Base-by-base conservation (phyloP, 2,888 invertebrate species). In the Uropetala carovei region DNA sequence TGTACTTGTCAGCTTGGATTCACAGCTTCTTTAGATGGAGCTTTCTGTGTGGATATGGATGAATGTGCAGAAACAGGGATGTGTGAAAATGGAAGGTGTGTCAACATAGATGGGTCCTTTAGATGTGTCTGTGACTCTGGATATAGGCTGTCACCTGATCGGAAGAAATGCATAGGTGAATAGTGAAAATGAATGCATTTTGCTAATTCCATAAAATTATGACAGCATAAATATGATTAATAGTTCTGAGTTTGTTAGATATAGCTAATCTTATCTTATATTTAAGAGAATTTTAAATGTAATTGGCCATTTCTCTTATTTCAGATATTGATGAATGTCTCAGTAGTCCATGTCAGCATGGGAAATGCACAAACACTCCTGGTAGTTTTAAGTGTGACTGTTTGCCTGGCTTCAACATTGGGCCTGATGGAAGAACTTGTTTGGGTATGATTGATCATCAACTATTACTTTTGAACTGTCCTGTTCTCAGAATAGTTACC, bases 1-100 rank as follows among this genome's bases (percentile, higher is more conserved):
- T 98, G 98, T 95, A 96, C 97, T 91, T 98, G 98, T 94, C 96
- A 97, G 93, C 96, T 97, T n/a, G 98, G 98, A 0, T 98, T 97
- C 95, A 96, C 97, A 68, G 96, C 97, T 81, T 97, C 97, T 0
- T 96, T 96, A 84, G 97, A 97, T 94, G 96, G 96, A 64, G 96
- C 97, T 0, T 97, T 96, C 94, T 97, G 96, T 93, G 96, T 96
- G 86, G 97, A 97, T 93, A 95, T 96, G 94, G 96, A 96, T 93
- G 96, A 97, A 94, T 96, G 96, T 93, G 94, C 96, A 0, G 95
- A 96, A 83, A 96, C 95, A 68, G 94, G 94, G 30, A 94, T 94
- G 94, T 94, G 94, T 93, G 95, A 95, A 93, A 96, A 96, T 93
- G 97, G 97, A 0, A 96, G 96, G 93, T 97, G 97, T 94, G 96